These are phyloP conservation scores for Orius laevigatus DNA, from an alignment of 1,140 invertebrate genomes.

Conservation along the genomic window DNA sequence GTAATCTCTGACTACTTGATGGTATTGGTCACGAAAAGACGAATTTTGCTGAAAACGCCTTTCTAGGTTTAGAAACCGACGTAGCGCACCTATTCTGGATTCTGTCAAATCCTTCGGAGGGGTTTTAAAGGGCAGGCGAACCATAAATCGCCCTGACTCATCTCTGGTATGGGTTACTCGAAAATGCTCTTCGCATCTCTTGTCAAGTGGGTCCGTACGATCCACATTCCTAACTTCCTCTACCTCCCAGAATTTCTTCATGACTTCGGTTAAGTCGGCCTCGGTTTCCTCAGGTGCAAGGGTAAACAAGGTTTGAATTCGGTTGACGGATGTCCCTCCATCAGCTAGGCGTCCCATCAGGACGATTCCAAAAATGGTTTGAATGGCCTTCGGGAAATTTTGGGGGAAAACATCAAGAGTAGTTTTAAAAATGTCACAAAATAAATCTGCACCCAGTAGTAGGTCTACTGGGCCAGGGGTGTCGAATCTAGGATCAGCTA, in stretches of 20 bases:
- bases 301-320: too few species aligned
- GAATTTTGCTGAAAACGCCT: not conserved
- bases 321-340: too few species aligned
- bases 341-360: too few species aligned
- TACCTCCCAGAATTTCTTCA: too few species aligned
- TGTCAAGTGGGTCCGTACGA: not conserved
- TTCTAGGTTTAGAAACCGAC: not conserved
- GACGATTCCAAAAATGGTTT: too few species aligned
- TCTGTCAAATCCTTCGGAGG: too few species aligned
- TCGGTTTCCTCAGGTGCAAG: too few species aligned
- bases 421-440: not conserved
- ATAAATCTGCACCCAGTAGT: not conserved
- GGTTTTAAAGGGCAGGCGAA: not conserved
- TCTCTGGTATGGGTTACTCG: not conserved
- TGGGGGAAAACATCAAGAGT: too few species aligned
- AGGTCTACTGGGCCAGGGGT: not conserved
- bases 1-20: not conserved
- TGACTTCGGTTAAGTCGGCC: too few species aligned
- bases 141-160: not conserved
- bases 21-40: not conserved
- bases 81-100: not conserved
- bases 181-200: not conserved
- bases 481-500: not conserved
- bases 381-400: too few species aligned
- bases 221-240: too few species aligned